Percentiles rank a stretch among this genome's conserved stretches.
These are phyloP conservation scores for Parapsyche elsis DNA, from an alignment of 1,140 invertebrate genomes.

Conservation along the genomic window DNA sequence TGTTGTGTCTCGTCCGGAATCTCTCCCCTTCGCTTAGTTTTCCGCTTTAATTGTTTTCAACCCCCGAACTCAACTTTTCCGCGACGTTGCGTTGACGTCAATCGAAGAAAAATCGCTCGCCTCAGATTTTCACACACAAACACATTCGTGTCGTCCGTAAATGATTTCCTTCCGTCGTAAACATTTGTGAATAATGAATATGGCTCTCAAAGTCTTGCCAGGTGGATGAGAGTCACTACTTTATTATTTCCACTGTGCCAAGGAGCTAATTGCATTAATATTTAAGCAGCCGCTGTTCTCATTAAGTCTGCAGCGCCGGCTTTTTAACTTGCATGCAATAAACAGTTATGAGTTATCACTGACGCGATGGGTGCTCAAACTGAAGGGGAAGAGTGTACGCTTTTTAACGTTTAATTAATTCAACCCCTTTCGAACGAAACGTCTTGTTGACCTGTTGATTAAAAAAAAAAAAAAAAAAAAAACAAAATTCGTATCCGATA, in stretches of 20 bases:
- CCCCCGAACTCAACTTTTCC: slow-evolving; percentile 25
- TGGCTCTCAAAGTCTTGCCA: slow-evolving; percentile 14
- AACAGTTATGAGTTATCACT: slow-evolving; percentile 43
- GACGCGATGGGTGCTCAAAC: neutral
- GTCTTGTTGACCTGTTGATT: too few relatives aligned
- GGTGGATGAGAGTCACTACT: slow-evolving; percentile 37
- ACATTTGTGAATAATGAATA: slow-evolving; percentile 43
- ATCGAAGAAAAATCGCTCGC: neutral
- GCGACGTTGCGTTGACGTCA: slow-evolving; percentile 14
- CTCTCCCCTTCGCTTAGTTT: neutral
- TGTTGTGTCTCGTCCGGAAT: slow-evolving; percentile 25
- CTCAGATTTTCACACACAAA: too few relatives aligned
- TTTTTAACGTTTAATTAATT: neutral
- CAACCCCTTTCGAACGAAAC: too few relatives aligned
- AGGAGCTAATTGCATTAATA: slow-evolving; percentile 48
- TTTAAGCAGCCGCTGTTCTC: slow-evolving; percentile 36
- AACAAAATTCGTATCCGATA: too few relatives aligned
- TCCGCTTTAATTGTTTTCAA: slow-evolving; percentile 43
- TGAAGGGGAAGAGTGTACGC: neutral
- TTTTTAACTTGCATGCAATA: slow-evolving; percentile 45
- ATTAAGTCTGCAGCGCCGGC: slow-evolving; percentile 36
- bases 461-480: too few relatives aligned
- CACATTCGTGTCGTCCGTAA: too few relatives aligned
- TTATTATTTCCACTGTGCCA: slow-evolving; percentile 46
- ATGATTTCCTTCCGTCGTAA: slow-evolving; percentile 31